Base-by-base conservation (phyloP, 2,797 vertebrate genomes). In the Crenichthys baileyi region DNA sequence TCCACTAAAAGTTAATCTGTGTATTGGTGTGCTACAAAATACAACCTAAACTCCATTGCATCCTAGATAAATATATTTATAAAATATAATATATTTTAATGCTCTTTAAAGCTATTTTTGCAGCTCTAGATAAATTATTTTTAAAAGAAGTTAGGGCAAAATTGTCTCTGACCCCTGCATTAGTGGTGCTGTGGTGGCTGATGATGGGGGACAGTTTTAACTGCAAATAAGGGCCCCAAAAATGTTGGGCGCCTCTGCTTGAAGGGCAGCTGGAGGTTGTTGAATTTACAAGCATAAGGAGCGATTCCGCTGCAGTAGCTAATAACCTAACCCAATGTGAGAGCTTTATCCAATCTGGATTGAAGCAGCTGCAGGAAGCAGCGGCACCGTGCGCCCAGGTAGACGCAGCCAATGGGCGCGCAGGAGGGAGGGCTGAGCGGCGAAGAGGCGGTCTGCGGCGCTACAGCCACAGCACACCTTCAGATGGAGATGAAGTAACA, bases 381-480 rank as follows among this genome's bases (percentile, higher is more conserved):
- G 75, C 79, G 12, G 68, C 48, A 63, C 12, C 65, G 46, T 76
- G 79, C 85, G 78, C 87, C 89, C 95, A 96, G 95, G 95, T 96
- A 92, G 83, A 29, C 81, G 78, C 88, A 94, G 91, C 95, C 96
- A 96, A 96, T 96, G 63, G 76, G 84, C 82, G 88, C 82, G 78
- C 88, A 75, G 82, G 86, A 80, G 91, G 93, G 84, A 65, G 91
- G 85, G 87, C 60, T 29, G 78, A 76, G 24, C 81, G 13, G 80
- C 72, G 76, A 48, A 56, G 92, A 89, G 95, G 95, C 94, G 94
- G 91, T 78, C 67, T 89, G 44, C 77, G 83, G 79, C 77, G 70
- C 81, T 83, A 60, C 85, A 72, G 61, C 80, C 87, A 51, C 88
- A 85, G 91, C 94, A 92, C 95, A 96, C 96, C 95, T 95, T 95